Base-by-base conservation (phyloP, 2,888 invertebrate species). In the Trilocha varians region DNA sequence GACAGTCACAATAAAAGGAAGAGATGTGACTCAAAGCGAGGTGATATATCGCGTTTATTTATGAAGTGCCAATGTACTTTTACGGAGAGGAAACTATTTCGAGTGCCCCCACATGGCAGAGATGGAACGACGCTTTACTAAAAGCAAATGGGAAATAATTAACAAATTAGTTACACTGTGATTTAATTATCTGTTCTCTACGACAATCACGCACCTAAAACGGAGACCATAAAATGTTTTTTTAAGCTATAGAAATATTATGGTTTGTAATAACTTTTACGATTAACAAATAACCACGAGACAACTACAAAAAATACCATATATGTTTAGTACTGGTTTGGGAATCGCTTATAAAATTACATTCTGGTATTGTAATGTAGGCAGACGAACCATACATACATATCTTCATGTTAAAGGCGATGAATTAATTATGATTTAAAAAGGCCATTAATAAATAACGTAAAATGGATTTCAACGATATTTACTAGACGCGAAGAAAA, bases 91-190 rank as follows among this genome's bases (percentile, higher is more conserved):
- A 38, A 53, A 60, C 65, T 73, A 71, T 70, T 73, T 68, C 58
- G 62, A 65, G 61, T 60, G 53, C 49, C 52, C 47, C 50, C 57
- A 57, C 57, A 63, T 52, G 50, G 48, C 52, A 50, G 56, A 57
- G 55, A 55, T 55, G 58, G 60, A 62, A 59, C 49, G 43, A 49
- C 55, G 57, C 59, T 62, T 52, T 53, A 55, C 51, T 57, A 50
- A 48, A 53, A 49, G 48, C 53, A 47, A 55, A 49, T 53, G 48
- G 8, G 48, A 49, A 45, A 61, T 64, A 63, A 65, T 73, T 66
- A 67, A 63, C 65, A 60, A 68, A 73, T 73, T 68, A 59, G 70
- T 70, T 74, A 61, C 62, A 61, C 54, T 52, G 47, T 55, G 52
- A 57, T 60, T 61, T 63, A 57, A 63, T 64, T 53, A 52, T 47